Evolutionary conservation across 92 coral and sea anemone species (phyloP).

Genomic region (Ricordea florida): DNA sequence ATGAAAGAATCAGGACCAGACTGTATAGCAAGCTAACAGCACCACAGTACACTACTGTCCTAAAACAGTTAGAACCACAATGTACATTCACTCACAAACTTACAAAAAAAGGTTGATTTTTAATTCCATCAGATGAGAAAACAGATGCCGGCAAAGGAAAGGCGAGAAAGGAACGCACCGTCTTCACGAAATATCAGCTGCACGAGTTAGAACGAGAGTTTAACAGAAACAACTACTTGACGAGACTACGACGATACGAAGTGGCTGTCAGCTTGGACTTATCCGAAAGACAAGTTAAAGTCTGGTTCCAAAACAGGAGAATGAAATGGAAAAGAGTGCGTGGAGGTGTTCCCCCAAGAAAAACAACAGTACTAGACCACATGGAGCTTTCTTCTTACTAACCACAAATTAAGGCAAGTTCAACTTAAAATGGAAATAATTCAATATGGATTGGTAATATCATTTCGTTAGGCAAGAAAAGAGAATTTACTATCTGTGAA

Average conservation of each 20-base stretch:
- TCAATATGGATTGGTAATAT: too few relatives aligned
- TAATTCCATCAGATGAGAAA: constrained; percentile 42
- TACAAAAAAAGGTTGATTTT: neutral
- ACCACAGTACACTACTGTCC: neutral
- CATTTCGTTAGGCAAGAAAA: too few relatives aligned
- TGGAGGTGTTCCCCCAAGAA: constrained; percentile 70
- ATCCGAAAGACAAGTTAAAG: constrained; percentile 84
- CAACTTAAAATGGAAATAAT: too few relatives aligned
- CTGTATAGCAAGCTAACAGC: too few relatives aligned
- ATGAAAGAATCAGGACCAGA: too few relatives aligned
- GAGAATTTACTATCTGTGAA: too few relatives aligned
- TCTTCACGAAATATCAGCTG: constrained; percentile 82
- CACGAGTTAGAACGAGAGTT: constrained; percentile 77
- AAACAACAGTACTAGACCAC: constrained; percentile 26
- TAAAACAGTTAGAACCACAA: neutral
- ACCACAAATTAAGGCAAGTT: too few relatives aligned
- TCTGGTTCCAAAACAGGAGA: constrained; percentile 90
- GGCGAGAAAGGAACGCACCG: constrained; percentile 83
- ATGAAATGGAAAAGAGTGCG: constrained; percentile 87
- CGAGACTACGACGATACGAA: constrained; percentile 80
- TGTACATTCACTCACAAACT: neutral
- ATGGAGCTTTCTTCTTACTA: constrained; percentile 30
- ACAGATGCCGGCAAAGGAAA: constrained; percentile 59
- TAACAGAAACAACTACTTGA: constrained; percentile 76
- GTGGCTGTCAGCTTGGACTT: constrained; percentile 79